Evolutionary conservation across 1,140 invertebrate genomes (phyloP).

Genomic region (Drosophila busckii): DNA sequence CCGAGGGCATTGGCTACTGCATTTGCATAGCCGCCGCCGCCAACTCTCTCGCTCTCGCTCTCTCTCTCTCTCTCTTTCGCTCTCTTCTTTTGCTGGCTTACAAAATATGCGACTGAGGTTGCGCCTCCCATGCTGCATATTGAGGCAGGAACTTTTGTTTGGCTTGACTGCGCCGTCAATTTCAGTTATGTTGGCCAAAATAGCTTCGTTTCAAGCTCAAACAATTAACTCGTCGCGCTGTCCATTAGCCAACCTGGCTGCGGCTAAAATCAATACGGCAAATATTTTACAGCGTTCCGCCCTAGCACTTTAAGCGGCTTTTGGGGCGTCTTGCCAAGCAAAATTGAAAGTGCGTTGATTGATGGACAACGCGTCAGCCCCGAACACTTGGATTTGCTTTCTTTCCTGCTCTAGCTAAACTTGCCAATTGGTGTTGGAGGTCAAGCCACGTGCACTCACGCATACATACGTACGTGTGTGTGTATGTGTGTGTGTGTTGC

Average conservation of each 20-base stretch:
- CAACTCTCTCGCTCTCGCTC: slow-evolving; percentile 30
- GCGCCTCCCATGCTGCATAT: slow-evolving; percentile 5
- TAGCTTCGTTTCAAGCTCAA: slow-evolving; percentile 45
- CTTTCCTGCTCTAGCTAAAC: slow-evolving; percentile 9
- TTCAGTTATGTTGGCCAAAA: slow-evolving; percentile 48
- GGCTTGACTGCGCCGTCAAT: slow-evolving; percentile 31
- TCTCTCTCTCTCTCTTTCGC: neutral
- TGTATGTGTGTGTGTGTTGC: slow-evolving; percentile 12
- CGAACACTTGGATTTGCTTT: slow-evolving; percentile 22
- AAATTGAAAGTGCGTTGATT: slow-evolving; percentile 78
- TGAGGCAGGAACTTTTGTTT: slow-evolving; percentile 28
- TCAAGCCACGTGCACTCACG: slow-evolving; percentile 39
- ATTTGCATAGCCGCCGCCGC: slow-evolving; percentile 76
- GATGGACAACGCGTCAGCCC: slow-evolving; percentile 57
- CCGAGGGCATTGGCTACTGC: slow-evolving; percentile 78
- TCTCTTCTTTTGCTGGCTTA: neutral
- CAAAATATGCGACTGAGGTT: slow-evolving; percentile 8
- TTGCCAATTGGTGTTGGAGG: slow-evolving; percentile 44
- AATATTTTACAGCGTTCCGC: slow-evolving; percentile 24
- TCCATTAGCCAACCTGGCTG: slow-evolving; percentile 42
- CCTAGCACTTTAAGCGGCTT: slow-evolving; percentile 41
- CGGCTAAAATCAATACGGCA: slow-evolving; percentile 47
- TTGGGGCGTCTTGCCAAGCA: slow-evolving; percentile 18
- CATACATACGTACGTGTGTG: slow-evolving; percentile 3
- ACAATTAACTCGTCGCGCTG: slow-evolving; percentile 70